These are phyloP conservation scores for Diglossa cyanea DNA, from an alignment of 2,797 vertebrate genomes.

Conservation along the genomic window DNA sequence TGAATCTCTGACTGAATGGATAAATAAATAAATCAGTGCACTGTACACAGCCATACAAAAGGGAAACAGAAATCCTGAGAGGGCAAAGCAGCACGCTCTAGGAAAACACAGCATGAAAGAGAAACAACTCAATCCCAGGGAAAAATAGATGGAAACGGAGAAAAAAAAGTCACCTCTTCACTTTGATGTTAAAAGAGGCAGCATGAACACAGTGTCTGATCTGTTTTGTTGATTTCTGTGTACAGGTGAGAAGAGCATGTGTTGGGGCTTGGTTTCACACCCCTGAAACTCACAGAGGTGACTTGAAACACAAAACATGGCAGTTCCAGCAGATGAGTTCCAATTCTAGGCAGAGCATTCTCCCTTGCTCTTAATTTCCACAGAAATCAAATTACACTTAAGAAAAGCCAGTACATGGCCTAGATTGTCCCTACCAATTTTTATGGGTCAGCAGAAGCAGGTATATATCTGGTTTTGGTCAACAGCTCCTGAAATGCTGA, in stretches of 20 bases:
- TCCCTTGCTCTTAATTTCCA: not conserved
- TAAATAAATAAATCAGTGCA: not conserved
- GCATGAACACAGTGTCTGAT: not conserved
- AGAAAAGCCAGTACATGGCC: not conserved
- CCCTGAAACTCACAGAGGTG: not conserved
- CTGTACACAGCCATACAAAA: not conserved
- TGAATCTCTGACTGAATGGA: not conserved
- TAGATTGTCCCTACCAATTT: not conserved
- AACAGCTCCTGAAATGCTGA: not conserved
- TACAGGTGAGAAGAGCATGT: rapidly evolving
- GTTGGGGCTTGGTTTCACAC: not conserved
- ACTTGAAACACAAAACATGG: rapidly evolving
- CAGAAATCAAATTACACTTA: not conserved
- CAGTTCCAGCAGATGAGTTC: not conserved
- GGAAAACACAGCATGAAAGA: not conserved
- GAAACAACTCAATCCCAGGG: not conserved
- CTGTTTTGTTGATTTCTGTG: not conserved
- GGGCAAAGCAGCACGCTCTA: not conserved
- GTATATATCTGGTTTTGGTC: not conserved
- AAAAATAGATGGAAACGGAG: not conserved
- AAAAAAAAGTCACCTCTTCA: not conserved
- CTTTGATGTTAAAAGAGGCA: not conserved
- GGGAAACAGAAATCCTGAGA: not conserved
- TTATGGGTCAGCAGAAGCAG: not conserved
- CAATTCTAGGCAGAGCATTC: not conserved